phyloP scores from a whole-genome alignment of 2,113 vertebrate genomes.

The Silurus glanis region DNA sequence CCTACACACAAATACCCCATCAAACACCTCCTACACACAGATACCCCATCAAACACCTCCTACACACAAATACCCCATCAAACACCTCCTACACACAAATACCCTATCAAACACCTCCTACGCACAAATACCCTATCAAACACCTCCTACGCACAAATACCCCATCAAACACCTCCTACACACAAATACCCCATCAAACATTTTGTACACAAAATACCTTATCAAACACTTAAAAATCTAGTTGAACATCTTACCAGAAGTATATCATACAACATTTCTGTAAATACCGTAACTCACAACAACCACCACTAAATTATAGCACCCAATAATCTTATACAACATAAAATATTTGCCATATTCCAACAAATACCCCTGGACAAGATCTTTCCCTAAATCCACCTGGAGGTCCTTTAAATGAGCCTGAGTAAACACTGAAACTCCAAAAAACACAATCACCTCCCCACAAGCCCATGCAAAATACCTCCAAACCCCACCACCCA shows the following conservation, averaged over 20 bases:
- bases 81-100: background rate
- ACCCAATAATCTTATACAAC: background rate
- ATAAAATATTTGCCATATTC: background rate
- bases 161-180: background rate
- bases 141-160: background rate
- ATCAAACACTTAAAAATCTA: too few relatives aligned
- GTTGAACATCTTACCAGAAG: too few relatives aligned
- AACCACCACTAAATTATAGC: background rate
- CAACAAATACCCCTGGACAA: background rate
- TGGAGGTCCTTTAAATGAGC: background rate
- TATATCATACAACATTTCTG: background rate
- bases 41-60: background rate
- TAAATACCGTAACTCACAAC: background rate
- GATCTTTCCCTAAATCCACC: too few relatives aligned
- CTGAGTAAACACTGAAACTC: background rate
- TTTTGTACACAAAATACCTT: too few relatives aligned
- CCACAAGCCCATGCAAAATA: background rate
- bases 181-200: background rate
- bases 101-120: too few relatives aligned
- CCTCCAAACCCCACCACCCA: background rate
- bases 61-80: background rate
- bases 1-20: too few relatives aligned
- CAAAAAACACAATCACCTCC: background rate
- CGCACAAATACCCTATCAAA: too few relatives aligned
- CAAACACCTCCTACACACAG: background rate